A percentile compares a stretch with the other conserved stretches of the same genome.
phyloP scores from a whole-genome alignment of 1,140 invertebrate species.

The Lamellibrachia luymesi region DNA sequence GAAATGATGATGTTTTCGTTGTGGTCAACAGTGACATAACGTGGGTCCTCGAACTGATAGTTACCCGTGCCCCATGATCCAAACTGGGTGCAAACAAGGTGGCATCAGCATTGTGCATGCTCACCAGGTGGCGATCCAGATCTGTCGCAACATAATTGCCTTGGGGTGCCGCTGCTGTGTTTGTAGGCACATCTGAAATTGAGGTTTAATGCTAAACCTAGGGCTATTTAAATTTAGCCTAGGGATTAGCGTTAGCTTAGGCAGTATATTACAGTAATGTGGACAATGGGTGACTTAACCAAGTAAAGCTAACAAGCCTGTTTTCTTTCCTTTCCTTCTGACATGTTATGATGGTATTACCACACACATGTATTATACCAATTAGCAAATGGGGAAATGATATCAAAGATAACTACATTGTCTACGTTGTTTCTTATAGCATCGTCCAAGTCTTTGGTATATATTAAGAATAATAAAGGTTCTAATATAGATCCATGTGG shows the following conservation, averaged over 20 bases:
- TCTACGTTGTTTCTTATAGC: too few relatives aligned
- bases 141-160: conserved; percentile 13
- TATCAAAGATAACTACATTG: too few relatives aligned
- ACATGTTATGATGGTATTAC: too few relatives aligned
- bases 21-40: conserved; percentile 15
- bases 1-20: conserved; percentile 17
- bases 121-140: conserved; percentile 1
- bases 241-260: not conserved
- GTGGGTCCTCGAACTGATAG: conserved; percentile 36
- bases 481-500: too few relatives aligned
- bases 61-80: conserved; percentile 12
- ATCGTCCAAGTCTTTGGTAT: too few relatives aligned
- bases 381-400: too few relatives aligned
- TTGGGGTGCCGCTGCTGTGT: conserved; percentile 4
- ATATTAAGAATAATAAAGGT: too few relatives aligned
- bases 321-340: too few relatives aligned
- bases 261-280: not conserved
- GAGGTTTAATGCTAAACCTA: too few relatives aligned
- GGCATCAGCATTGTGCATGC: not conserved
- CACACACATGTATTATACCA: too few relatives aligned
- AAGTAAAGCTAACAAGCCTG: too few relatives aligned
- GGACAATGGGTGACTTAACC: too few relatives aligned
- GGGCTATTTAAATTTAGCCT: not conserved
- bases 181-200: conserved; percentile 38
- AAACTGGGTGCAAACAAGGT: not conserved